Base-by-base conservation (phyloP, 2,113 vertebrate species). In the Hepsetus odoe region DNA sequence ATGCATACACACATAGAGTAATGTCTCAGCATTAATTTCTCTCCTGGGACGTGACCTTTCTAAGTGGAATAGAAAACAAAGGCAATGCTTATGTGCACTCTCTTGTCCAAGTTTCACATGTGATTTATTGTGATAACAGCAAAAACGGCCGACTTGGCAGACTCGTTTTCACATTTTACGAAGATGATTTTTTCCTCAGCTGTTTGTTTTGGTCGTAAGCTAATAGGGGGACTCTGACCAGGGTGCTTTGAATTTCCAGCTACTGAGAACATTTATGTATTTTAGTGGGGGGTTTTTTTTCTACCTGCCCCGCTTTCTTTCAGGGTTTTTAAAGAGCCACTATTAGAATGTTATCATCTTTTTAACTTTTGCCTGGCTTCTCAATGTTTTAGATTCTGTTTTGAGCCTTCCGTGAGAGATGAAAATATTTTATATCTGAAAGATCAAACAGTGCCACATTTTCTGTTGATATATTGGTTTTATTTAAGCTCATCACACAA, bases 61-160 rank as follows among this genome's bases (percentile, higher is more conserved):
- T 91, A 91, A 92, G 89, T 91, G 88, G 88, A 86, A 91, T 86
- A 82, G 86, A 91, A 92, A 91, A 90, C 90, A 91, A 89, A 88
- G 81, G 81, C 84, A 72, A 77, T n/a, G 75, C 85, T 88, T 87
- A 80, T 80, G 72, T 65, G 77, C 65, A 74, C 80, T 44, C 77
- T 74, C 74, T 55, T 76, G 35, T 78, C 84, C 84, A 79, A 78
- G 70, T 85, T 86, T 83, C 53, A 61, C 77, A 72, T 81, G 74
- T 84, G 73, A 88, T 88, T 88, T 86, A 86, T 85, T 86, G 89
- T 89, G 88, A 89, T 91, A 89, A 89, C 85, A 90, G 87, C 83
- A 88, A 87, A 88, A 86, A 81, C 82, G 26, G 42, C 76, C 64
- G 72, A 72, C 82, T 90, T 90, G 88, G 88, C 88, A 83, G 88